Percentiles rank a stretch among this genome's conserved stretches.
Evolutionary conservation across 2,797 vertebrate genomes (phyloP).

Genomic region (Octomys mimax): DNA sequence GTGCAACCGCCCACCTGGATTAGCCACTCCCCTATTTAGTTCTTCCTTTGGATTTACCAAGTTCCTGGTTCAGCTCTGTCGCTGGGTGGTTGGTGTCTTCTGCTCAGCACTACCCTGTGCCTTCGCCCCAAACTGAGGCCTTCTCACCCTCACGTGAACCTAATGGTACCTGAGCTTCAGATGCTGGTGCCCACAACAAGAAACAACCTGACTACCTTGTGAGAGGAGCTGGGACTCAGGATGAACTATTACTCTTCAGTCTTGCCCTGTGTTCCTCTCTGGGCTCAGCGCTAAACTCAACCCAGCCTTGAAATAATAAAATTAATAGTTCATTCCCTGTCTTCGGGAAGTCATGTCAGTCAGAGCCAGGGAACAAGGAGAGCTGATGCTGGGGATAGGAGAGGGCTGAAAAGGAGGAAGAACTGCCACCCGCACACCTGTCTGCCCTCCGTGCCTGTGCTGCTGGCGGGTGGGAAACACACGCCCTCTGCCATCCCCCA

Average conservation of each 20-base stretch:
- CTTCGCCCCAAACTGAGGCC: not conserved
- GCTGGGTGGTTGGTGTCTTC: not conserved
- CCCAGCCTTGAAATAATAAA: not conserved
- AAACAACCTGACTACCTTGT: not conserved
- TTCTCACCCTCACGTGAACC: not conserved
- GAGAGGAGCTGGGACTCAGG: not conserved
- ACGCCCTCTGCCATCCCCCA: not conserved
- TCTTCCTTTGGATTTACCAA: fast-evolving
- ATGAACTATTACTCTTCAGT: not conserved
- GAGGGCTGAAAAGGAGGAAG: not conserved
- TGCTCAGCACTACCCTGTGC: not conserved
- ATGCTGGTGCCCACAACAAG: not conserved
- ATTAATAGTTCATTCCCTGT: not conserved
- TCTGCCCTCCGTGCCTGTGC: fast-evolving
- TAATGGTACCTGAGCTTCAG: not conserved
- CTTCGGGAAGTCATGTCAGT: not conserved
- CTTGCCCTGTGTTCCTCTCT: not conserved
- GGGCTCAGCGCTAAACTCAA: not conserved
- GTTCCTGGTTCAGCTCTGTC: not conserved
- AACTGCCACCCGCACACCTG: not conserved
- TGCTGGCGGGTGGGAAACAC: not conserved
- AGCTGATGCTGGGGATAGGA: not conserved
- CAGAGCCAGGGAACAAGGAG: not conserved
- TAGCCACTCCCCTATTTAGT: not conserved
- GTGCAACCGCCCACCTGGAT: not conserved